A percentile compares a stretch with the other conserved stretches of the same genome.
Evolutionary conservation across 30 jellyfish, hydroid and myxozoan species (phyloP).

Genomic region (Hydra vulgaris): DNA sequence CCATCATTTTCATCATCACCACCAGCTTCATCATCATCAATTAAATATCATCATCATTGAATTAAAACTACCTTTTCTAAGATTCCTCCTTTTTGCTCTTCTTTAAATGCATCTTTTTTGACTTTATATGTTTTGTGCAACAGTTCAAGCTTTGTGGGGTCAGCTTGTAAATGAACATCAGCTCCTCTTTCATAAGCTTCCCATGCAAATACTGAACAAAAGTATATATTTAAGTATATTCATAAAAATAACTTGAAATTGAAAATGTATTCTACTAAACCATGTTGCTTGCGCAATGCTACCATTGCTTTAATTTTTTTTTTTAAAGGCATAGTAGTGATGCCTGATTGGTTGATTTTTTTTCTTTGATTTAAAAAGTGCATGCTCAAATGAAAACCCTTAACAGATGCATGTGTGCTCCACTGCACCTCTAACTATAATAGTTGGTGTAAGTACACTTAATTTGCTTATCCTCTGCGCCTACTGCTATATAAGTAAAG

Average conservation of each 20-base stretch:
- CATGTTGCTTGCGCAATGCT: not conserved
- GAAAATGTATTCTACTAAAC: not conserved
- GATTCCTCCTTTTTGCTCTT: constrained; percentile 65
- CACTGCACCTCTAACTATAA: no score
- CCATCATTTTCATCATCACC: no score
- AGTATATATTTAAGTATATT: not conserved
- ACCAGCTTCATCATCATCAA: no score
- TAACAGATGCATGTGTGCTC: no score
- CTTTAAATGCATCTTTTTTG: constrained; percentile 64
- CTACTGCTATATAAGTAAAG: no score
- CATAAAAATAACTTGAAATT: not conserved
- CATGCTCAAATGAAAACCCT: no score
- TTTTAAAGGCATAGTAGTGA: no score
- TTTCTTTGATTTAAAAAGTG: no score
- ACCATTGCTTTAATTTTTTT: not conserved
- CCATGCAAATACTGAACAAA: constrained; percentile 80
- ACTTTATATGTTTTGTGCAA: constrained; percentile 75
- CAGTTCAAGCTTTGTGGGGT: constrained; percentile 92
- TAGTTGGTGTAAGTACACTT: no score
- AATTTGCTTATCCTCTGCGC: no score
- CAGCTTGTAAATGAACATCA: constrained; percentile 97
- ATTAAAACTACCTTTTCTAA: constrained; percentile 54
- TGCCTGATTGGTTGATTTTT: no score
- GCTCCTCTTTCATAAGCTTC: constrained; percentile 97
- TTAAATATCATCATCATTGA: no score